phyloP scores from a whole-genome alignment of 2,797 vertebrate genomes.

The Pangasius larnaudii region DNA sequence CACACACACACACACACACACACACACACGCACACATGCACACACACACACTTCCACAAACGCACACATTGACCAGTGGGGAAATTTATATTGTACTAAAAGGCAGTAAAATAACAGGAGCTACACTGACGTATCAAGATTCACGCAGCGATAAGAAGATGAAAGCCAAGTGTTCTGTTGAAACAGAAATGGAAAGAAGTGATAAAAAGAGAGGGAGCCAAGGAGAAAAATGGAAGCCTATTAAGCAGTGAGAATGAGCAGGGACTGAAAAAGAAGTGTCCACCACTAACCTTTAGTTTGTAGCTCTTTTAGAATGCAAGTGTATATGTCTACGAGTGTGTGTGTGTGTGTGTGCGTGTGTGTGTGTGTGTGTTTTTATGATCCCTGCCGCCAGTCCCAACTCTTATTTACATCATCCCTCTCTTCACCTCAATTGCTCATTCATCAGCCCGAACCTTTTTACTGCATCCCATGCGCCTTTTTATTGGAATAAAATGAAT shows the following conservation, averaged over 20 bases:
- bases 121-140: not conserved
- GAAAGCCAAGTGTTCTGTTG: conserved; percentile 7
- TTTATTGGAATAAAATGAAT: conserved; percentile 37
- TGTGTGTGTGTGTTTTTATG: conserved; percentile 2
- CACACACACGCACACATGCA: not conserved
- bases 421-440: not conserved
- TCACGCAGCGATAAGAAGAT: conserved; percentile 24
- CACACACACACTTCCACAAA: conserved; percentile 2
- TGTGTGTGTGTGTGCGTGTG: not conserved
- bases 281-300: conserved; percentile 5
- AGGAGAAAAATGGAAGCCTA: not conserved
- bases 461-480: conserved; percentile 8
- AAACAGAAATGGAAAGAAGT: conserved; percentile 13
- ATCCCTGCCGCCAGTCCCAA: not conserved
- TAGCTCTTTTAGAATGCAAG: not conserved
- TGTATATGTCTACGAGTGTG: not conserved
- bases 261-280: conserved; percentile 14
- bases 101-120: not conserved
- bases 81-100: not conserved
- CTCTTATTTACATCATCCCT: conserved; percentile 18
- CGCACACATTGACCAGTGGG: not conserved
- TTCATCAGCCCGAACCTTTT: not conserved
- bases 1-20: conserved; percentile 1
- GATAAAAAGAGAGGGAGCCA: not conserved
- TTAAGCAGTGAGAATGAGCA: conserved; percentile 5